Evolutionary conservation across 2,113 vertebrate genomes (phyloP).

Genomic region (Calypte anna): DNA sequence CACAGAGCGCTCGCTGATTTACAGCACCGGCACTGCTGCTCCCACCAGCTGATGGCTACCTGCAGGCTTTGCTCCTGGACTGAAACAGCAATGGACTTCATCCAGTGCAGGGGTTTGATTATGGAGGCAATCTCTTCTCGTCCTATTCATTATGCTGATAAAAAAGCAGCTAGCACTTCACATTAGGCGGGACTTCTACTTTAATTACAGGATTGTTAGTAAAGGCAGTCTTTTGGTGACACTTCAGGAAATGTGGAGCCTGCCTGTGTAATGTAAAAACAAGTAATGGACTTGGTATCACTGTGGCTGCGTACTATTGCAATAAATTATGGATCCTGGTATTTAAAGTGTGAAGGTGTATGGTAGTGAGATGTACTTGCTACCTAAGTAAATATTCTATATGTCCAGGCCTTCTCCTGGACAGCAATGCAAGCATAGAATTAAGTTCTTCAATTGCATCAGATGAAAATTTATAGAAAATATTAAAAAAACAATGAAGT

Average conservation of each 20-base stretch:
- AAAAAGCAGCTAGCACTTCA: constrained; percentile 29
- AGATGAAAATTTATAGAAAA: constrained; percentile 28
- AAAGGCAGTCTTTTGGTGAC: constrained; percentile 28
- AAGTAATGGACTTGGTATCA: constrained; percentile 30
- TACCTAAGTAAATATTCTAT: not conserved
- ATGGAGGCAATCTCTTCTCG: constrained; percentile 27
- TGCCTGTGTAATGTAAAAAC: constrained; percentile 23
- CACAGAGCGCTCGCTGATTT: not conserved
- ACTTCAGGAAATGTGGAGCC: constrained; percentile 20
- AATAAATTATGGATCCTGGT: not conserved
- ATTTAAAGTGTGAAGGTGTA: not conserved
- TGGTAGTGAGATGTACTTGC: not conserved
- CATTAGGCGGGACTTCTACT: constrained; percentile 14
- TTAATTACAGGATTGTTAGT: constrained; percentile 61
- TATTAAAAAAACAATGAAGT: not conserved
- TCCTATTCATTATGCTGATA: constrained; percentile 57
- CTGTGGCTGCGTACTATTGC: not conserved
- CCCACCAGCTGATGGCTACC: constrained; percentile 42
- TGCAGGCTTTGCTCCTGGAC: constrained; percentile 49
- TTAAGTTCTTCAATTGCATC: not conserved
- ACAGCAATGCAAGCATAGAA: constrained; percentile 32
- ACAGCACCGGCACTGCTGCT: constrained; percentile 2
- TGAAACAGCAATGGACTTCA: constrained; percentile 40
- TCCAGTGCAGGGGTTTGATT: constrained; percentile 26
- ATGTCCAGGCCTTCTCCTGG: not conserved